These are phyloP conservation scores for Ariopsis seemanni DNA, from an alignment of 2,113 vertebrate genomes.

Conservation along the genomic window DNA sequence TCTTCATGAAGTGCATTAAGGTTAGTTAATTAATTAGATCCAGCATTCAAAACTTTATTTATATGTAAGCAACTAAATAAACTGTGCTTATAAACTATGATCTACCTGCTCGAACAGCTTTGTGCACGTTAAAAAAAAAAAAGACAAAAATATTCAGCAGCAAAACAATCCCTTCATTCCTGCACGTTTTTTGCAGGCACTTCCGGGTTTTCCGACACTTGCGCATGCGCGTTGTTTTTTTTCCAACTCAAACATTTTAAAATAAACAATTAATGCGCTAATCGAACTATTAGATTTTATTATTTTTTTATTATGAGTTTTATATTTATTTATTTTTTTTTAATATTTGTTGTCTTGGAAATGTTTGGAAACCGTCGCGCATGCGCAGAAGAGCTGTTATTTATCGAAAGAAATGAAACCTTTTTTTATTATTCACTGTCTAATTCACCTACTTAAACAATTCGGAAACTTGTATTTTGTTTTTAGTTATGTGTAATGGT, in stretches of 20 bases:
- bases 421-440: neutral
- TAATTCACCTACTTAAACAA: neutral
- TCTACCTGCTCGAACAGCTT: neutral
- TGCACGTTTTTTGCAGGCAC: conserved; percentile 23
- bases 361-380: neutral
- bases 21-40: neutral
- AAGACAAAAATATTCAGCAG: neutral
- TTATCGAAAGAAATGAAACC: no score
- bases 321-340: neutral
- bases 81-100: neutral
- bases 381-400: neutral
- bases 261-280: neutral
- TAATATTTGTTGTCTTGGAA: neutral
- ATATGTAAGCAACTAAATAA: neutral
- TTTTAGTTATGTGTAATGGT: neutral
- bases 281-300: neutral
- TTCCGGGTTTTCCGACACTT: conserved; percentile 43
- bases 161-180: neutral
- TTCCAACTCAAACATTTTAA: neutral
- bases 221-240: conserved; percentile 51
- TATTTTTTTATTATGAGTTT: neutral
- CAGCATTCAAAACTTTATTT: neutral
- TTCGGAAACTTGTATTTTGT: neutral
- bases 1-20: neutral
- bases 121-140: neutral